Base-by-base conservation (phyloP, 2,797 vertebrate species). In the Lepus townsendii region DNA sequence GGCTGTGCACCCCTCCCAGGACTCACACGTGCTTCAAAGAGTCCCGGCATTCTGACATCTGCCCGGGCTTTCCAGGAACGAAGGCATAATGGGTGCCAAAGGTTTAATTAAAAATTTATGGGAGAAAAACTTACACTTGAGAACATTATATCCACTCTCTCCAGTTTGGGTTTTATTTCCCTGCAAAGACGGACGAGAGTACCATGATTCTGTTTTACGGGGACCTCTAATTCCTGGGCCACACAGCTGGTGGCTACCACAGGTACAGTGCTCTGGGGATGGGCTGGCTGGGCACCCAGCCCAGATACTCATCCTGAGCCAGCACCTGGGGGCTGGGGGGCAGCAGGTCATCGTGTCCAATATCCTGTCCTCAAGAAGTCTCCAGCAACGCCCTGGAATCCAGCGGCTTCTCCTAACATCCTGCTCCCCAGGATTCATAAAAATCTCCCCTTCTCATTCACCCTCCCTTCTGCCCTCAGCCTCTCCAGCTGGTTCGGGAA, bases 91-190 rank as follows among this genome's bases (percentile, higher is more conserved):
- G 19, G 76, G 73, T 94, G 76, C 91, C 95, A 94, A 86, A 80
- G 68, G 66, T 78, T 96, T 92, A 93, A 90, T 94, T 91, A 94
- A 93, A 96, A 94, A 68, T 93, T 93, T 86, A 97, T 71, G 50
- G 79, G 72, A 88, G 52, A 95, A 95, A 93, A 94, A 84, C 72
- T 82, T 80, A 90, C 20, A 77, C 71, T 96, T 88, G 66, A 94
- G 83, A 93, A 90, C 75, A 77, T 92, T 79, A 90, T 26, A 83
- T 79, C 63, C 84, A 47, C 82, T 89, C 82, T 88, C 85, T 95
- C 62, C 50, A 14, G 79, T 65, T 60, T 92, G 52, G 54, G 83
- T 91, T 94, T 90, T 77, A 54, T 80, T 93, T 92, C 69, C 35
- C 69, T 80, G 79, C 38, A 92, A 78, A 50, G 38, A 30, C 0